Base-by-base conservation (phyloP, 2,888 invertebrate genomes). In the Sminthurides aquaticus region DNA sequence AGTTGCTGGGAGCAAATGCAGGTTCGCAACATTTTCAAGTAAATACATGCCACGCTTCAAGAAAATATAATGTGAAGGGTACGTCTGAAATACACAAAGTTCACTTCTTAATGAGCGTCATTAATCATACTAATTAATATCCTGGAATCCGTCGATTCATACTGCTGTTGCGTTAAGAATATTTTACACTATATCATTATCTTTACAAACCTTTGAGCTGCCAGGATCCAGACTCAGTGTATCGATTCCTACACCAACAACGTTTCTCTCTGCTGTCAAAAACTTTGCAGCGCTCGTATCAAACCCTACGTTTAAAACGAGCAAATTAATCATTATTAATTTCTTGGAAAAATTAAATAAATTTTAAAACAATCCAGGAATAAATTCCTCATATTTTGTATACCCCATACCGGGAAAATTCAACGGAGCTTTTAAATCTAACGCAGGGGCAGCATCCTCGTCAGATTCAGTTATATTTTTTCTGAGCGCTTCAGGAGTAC, bases 1-100 rank as follows among this genome's bases (percentile, higher is more conserved):
- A 18, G 49, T 54, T 1, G 69, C 65, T n/a, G 72, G 71, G 15
- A 72, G 65, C 8, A 60, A 29, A 29, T 71, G 67, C 2, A 72
- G 62, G 64, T 70, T 72, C 0, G 72, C 72, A 1, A 69, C 72
- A 65, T 69, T 72, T 66, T 72, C 64, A 3, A 64, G 15, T 1
- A 72, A 65, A 64, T 61, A 72, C 28, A 59, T 34, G 49, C 64
- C 3, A 8, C 57, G 27, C n/a, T 57, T 57, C 3, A 49, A 25
- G 54, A 60, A 60, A 2, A 29, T 24, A 15, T 5, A 20, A 22
- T 64, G 64, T 3, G 58, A 43, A 11, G 64, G 64, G 27, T 57
- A 64, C 11, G 59, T 64, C 64, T 64, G 55, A 2, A 57, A 52
- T 8, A 22, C 20, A 8, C n/a, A n/a, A n/a, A n/a, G n/a, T n/a